Conservation (phyloP, 2,797 vertebrate species). For the Amphiprion clarkii region DNA sequence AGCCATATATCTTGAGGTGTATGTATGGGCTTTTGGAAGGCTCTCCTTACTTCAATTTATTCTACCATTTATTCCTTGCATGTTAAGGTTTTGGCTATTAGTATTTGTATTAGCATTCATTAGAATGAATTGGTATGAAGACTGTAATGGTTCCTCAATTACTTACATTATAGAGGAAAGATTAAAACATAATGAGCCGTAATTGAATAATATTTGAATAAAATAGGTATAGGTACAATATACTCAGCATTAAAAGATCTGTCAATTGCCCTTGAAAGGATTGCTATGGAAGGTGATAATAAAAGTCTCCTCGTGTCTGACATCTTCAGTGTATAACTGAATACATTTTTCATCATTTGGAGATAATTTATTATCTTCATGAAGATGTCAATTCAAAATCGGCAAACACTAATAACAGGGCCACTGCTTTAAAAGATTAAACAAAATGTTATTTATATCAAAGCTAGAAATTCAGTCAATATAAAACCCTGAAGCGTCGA, state of each 20-base stretch:
- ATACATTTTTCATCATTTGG: constrained; percentile 54
- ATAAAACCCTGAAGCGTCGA: constrained; percentile 1
- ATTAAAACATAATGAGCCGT: constrained; percentile 8
- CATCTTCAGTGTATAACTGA: constrained; percentile 58
- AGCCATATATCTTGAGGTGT: constrained; percentile 47
- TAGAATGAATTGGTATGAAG: constrained; percentile 24
- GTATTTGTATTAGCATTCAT: constrained; percentile 3
- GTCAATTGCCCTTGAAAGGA: constrained; percentile 52
- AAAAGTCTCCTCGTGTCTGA: constrained; percentile 57
- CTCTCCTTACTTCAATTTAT: constrained; percentile 39
- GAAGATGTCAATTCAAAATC: constrained; percentile 39
- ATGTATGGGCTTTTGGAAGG: constrained; percentile 40
- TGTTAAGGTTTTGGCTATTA: constrained; percentile 22
- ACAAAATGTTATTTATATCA: constrained; percentile 9
- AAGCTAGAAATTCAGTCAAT: constrained; percentile 21
- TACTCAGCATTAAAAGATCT: constrained; percentile 16
- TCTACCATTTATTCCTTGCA: constrained; percentile 3
- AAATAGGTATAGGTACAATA: constrained; percentile 24
- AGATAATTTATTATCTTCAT: constrained; percentile 55
- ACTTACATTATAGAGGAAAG: constrained; percentile 23
- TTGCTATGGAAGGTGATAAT: constrained; percentile 61
- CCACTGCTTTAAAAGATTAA: constrained; percentile 14
- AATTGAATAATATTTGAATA: constrained; percentile 35
- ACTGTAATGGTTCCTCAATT: constrained; percentile 23
- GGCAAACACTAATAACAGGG: constrained; percentile 1